Conservation (phyloP, 2,888 invertebrate species). For the Julus scanicus region DNA sequence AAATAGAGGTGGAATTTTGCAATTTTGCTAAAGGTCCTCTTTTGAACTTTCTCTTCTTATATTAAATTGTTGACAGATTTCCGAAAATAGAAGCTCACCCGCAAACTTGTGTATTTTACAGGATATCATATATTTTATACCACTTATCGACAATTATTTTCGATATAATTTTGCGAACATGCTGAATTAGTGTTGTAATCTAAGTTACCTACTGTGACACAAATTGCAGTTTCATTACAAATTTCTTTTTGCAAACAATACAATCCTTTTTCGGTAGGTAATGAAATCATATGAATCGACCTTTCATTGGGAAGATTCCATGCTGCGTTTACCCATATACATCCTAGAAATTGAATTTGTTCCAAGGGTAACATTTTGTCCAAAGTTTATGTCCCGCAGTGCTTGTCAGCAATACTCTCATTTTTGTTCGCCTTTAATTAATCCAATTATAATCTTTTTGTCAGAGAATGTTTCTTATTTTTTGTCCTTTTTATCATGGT, state of each 20-base stretch:
- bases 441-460: neutral
- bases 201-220: neutral
- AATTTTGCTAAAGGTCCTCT: no score
- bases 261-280: neutral
- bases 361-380: no score
- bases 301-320: neutral
- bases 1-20: no score
- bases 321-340: neutral
- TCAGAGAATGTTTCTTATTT: neutral
- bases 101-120: no score
- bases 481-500: neutral
- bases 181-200: neutral
- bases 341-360: neutral
- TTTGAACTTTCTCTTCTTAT: no score
- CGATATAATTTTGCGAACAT: neutral
- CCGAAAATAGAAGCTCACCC: no score
- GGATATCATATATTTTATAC: no score
- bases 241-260: neutral
- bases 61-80: no score
- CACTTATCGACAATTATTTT: neutral
- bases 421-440: neutral
- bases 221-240: neutral
- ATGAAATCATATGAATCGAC: neutral
- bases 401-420: neutral
- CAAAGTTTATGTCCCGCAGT: neutral